A percentile compares a stretch with the other conserved stretches of the same genome.
These are phyloP conservation scores for Phoebastria nigripes DNA, from an alignment of 2,797 vertebrate species.

Conservation along the genomic window DNA sequence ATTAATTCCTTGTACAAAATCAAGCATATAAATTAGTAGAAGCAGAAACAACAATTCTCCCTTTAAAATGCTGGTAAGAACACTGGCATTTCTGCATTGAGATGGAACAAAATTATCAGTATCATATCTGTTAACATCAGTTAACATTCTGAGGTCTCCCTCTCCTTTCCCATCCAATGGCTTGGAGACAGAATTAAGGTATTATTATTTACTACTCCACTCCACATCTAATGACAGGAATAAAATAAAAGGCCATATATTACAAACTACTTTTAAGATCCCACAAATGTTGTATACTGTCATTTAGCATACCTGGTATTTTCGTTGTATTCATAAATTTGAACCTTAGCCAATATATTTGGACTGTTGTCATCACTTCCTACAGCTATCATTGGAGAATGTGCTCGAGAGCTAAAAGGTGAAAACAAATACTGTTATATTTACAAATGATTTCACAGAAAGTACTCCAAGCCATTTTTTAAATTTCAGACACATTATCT, in stretches of 20 bases:
- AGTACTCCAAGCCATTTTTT: neutral
- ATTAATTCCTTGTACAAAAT: neutral
- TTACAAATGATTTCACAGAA: neutral
- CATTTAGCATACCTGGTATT: slow-evolving; percentile 84
- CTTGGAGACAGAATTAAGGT: neutral
- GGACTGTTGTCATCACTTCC: slow-evolving; percentile 95
- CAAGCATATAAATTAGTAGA: neutral
- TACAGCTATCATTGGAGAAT: slow-evolving; percentile 96
- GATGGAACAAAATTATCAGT: neutral
- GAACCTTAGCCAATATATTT: slow-evolving; percentile 91
- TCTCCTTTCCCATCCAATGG: neutral
- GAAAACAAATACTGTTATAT: neutral
- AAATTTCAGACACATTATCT: neutral
- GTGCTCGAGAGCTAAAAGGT: slow-evolving; percentile 86
- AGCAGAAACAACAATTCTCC: neutral
- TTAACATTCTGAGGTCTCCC: neutral
- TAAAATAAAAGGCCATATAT: neutral
- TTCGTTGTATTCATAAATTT: slow-evolving; percentile 98
- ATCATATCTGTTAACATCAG: neutral
- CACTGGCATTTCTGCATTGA: neutral
- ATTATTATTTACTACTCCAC: neutral
- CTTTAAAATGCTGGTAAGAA: neutral
- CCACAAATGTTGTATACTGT: neutral
- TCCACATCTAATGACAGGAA: neutral
- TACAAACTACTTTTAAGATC: neutral